phyloP scores from a whole-genome alignment of 2,888 invertebrate genomes.

The Priocnemis perturbator region DNA sequence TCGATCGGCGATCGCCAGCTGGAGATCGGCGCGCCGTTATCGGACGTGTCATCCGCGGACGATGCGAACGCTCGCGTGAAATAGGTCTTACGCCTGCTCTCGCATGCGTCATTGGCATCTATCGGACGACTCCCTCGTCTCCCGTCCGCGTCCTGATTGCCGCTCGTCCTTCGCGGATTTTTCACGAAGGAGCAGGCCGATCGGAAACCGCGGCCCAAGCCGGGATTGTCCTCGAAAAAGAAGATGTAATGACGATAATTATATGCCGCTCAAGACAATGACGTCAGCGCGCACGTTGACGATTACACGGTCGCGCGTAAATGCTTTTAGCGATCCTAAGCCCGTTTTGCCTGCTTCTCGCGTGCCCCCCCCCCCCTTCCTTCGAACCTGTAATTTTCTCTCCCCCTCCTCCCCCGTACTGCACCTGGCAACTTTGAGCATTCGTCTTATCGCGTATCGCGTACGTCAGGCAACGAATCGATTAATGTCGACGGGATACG shows the following conservation, averaged over 20 bases:
- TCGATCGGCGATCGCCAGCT: no score
- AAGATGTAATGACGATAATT: conserved; percentile 57
- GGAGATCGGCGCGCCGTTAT: no score
- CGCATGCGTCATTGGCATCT: background rate
- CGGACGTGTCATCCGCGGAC: no score
- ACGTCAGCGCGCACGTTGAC: conserved; percentile 43
- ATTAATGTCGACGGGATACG: no score
- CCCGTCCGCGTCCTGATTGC: conserved; percentile 17
- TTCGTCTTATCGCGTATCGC: no score
- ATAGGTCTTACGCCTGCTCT: background rate
- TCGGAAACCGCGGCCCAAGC: conserved; percentile 32
- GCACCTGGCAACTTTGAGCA: no score
- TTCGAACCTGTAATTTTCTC: no score
- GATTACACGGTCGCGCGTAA: conserved; percentile 45
- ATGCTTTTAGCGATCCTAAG: background rate
- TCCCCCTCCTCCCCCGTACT: no score
- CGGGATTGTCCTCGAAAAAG: conserved; percentile 51
- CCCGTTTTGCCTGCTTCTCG: no score
- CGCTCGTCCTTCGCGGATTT: conserved; percentile 40
- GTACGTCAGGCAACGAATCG: no score
- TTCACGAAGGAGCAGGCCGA: conserved; percentile 28
- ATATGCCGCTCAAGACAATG: conserved; percentile 41
- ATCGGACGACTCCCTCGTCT: conserved; percentile 1
- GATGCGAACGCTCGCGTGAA: no score
- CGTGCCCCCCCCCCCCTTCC: no score